phyloP scores from a whole-genome alignment of 2,888 invertebrate genomes.

The Aphodius granarius region DNA sequence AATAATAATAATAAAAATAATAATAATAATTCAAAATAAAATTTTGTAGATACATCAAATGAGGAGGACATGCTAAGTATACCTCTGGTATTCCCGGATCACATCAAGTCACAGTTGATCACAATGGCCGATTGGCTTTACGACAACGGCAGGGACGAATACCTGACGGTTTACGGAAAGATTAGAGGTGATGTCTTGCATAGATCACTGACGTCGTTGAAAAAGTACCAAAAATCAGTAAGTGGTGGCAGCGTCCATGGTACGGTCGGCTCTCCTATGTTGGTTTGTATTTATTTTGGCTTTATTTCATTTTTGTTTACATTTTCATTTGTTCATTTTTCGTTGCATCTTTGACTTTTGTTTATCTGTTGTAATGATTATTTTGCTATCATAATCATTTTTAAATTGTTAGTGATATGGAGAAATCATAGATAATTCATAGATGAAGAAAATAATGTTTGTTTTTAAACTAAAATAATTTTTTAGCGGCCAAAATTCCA shows the following conservation, averaged over 20 bases:
- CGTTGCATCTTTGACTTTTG: not conserved
- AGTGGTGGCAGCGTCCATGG: slow-evolving; percentile 75
- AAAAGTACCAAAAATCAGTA: slow-evolving; percentile 77
- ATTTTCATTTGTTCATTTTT: not conserved
- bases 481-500: slow-evolving; percentile 68
- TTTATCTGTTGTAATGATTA: not conserved
- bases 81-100: slow-evolving; percentile 70
- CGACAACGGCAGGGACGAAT: slow-evolving; percentile 72
- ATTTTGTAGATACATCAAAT: slow-evolving; percentile 37
- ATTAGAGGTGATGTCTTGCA: slow-evolving; percentile 77
- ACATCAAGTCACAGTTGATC: slow-evolving; percentile 70
- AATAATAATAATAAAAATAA: not conserved
- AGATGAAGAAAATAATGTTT: too few species aligned
- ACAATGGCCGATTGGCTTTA: slow-evolving; percentile 87
- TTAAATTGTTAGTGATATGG: too few species aligned
- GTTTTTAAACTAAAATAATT: slow-evolving; percentile 23
- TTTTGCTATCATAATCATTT: slow-evolving; percentile 2
- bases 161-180: slow-evolving; percentile 73
- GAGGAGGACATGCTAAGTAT: slow-evolving; percentile 65
- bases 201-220: slow-evolving; percentile 73
- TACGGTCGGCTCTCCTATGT: slow-evolving; percentile 59
- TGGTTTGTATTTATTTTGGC: slow-evolving; percentile 56
- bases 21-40: not conserved
- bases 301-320: not conserved
- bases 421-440: too few species aligned